Base-by-base conservation (phyloP, 1,140 invertebrate genomes). In the Antheraea mylitta region DNA sequence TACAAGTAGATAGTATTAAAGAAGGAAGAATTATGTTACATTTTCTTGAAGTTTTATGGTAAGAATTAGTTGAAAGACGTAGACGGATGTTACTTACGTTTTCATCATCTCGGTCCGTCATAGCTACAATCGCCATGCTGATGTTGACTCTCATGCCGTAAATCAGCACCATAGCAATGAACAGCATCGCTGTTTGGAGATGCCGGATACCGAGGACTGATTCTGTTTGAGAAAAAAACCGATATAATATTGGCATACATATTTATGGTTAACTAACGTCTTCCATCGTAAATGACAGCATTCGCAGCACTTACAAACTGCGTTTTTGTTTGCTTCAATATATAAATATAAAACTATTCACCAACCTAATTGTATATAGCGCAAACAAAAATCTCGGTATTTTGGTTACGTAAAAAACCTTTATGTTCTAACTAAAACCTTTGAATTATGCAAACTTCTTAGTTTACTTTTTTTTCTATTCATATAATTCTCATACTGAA, bases 91-190 rank as follows among this genome's bases (percentile, higher is more conserved):
- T 36, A 81, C 80, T 83, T 64, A 89, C 82, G 45, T 85, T 68
- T 11, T 79, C 76, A 9, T 67, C 74, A 0, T 64, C 37, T 10
- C 64, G 70, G 58, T 95, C 92, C 0, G 94, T 95, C 96, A 96
- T 96, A 5, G 95, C 95, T 0, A 96, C 95, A 37, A 96, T 94
- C 0, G 94, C 95, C 42, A 96, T 95, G 16, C 95, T 96, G 74
- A 96, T 94, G 70, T 95, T 95, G 4, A 95, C 94, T 65, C 96
- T 89, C 76, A 95, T 93, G 6, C 93, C 93, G 75, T 95, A 96
- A 0, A 93, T 94, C 30, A 95, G 92, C 18, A 94, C 83, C 78
- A 96, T 93, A 0, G 94, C 93, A 7, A 95, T 66, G 77, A 96
- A 96, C 67, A 96, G 76, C 48, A 96, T 81, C 0, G 95, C 48